Base-by-base conservation (phyloP, 2,113 vertebrate species). In the Thunnus maccoyii region DNA sequence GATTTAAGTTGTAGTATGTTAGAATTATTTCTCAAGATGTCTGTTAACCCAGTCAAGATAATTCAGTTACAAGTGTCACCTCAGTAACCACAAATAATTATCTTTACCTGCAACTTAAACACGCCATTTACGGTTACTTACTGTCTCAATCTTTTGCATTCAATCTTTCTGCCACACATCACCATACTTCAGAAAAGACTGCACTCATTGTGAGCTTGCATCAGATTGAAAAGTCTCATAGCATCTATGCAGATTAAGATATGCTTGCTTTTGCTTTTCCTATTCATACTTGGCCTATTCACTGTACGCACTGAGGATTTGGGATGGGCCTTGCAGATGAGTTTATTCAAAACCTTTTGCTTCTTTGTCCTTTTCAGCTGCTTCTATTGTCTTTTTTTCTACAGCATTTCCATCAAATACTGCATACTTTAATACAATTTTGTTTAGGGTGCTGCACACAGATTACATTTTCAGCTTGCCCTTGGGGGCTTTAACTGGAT, bases 401-500 rank as follows among this genome's bases (percentile, higher is more conserved):
- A 4, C 3, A 18, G 18, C 57, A 14, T 4, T 62, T n/a, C 51
- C 36, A 50, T 75, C 5, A 60, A 75, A 61, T 36, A 15, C 5
- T 9, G 7, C 15, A 2, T 22, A 27, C 32, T 75, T 36, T 36
- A 77, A 67, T 52, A 44, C 2, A 51, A 14, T 77, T 77, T 63
- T 51, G 2, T 32, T 22, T 32, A 46, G 22, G 22, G 63, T 16
- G 30, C 47, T 60, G 55, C 50, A 12, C 56, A 32, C 51, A 58
- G 50, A 76, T 80, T 47, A 65, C 48, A 69, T 57, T 75, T 76
- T 16, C 17, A n/a, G 18, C 22, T 44, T 73, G 20, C 50, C 51
- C 32, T 57, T 17, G 0, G n/a, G n/a, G 44, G 1, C 11, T 71
- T 82, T 32, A 56, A 67, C 7, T 44, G 47, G 32, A 83, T 74